These are phyloP conservation scores for Ctenoplectra terminalis DNA, from an alignment of 1,140 invertebrate species.

Conservation along the genomic window DNA sequence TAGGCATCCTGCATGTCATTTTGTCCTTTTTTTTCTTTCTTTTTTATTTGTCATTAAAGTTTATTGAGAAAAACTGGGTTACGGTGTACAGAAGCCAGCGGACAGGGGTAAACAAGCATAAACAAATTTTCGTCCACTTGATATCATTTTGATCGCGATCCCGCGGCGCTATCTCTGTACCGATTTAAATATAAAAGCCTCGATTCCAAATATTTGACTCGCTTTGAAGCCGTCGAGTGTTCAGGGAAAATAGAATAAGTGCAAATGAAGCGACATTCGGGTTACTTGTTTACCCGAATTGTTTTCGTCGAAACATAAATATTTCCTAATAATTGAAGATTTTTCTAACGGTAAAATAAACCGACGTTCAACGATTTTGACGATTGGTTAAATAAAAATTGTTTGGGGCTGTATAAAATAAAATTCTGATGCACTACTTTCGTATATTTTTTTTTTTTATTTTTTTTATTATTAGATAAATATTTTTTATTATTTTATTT, in stretches of 20 bases:
- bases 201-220: not conserved
- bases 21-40: not conserved
- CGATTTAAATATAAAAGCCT: not conserved
- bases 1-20: not conserved
- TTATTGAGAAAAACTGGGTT: not conserved
- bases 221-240: not conserved
- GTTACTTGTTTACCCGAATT: not conserved
- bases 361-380: no score
- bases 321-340: not conserved
- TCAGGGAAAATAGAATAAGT: not conserved
- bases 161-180: no score
- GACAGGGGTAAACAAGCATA: not conserved
- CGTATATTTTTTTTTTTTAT: no score
- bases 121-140: conserved; percentile 8
- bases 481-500: no score
- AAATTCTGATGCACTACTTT: no score
- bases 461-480: no score
- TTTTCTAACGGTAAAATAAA: no score
- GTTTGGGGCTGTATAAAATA: no score
- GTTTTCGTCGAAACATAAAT: accelerated
- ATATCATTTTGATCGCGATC: not conserved
- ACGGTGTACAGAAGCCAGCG: not conserved
- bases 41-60: not conserved
- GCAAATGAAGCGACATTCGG: not conserved
- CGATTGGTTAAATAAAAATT: no score